Base-by-base conservation (phyloP, 1,140 invertebrate species). In the Tribolium castaneum region DNA sequence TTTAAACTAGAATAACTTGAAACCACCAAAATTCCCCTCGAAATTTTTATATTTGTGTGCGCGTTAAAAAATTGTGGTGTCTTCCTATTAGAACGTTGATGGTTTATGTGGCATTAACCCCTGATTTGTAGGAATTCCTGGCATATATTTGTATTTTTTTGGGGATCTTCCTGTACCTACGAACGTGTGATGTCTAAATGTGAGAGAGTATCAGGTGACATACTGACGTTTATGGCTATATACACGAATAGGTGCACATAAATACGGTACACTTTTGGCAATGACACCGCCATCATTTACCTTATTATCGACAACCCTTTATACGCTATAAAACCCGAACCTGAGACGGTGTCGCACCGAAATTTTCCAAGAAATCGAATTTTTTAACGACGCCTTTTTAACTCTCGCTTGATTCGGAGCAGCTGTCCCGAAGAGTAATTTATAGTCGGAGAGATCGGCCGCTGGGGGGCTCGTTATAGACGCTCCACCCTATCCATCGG, bases 51-150 rank as follows among this genome's bases (percentile, higher is more conserved):
- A n/a, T 45, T 45, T 45, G 39, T 62, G 56, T 25, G 6, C n/a
- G 25, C 59, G 59, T 66, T 66, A 66, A 66, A 76, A 77, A 72
- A 54, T 54, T 70, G 62, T 72, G 70, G 76, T 73, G 73, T 75
- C 76, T 80, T 70, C 79, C 75, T 77, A 77, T 73, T 74, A 80
- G 75, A 59, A 39, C 49, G 14, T 66, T 52, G 62, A 70, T 76
- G 74, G 71, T 80, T 80, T 80, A 80, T 80, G 80, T 80, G 80
- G 70, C 80, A 78, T 80, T 80, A 73, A 80, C 80, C 80, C 74
- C 76, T 80, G 77, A 80, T 80, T 80, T 80, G 80, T 80, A 74
- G 80, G 80, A 80, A 80, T 80, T 80, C 80, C 66, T 49, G 14
- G 16, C 77, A 78, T 75, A 74, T 74, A 76, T 78, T 78, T 70